Conservation (phyloP, 2,797 vertebrate species). For the Pangasius djambal region DNA sequence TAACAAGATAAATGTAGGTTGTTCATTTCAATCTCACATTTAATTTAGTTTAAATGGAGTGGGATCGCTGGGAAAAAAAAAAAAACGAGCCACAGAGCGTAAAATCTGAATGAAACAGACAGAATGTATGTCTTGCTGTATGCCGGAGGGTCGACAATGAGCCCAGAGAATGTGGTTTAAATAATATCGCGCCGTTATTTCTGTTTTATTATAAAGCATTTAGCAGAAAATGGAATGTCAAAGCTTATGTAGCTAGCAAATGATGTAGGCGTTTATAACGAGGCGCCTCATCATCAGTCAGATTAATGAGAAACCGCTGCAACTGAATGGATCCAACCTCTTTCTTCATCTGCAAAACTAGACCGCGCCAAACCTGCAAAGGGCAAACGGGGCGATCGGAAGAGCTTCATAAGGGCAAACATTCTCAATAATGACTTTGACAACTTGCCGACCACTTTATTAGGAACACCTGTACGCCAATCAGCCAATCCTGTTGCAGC, state of each 20-base stretch:
- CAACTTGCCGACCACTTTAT: neutral
- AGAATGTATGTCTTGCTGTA: constrained; percentile 35
- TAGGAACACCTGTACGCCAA: neutral
- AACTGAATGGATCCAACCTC: neutral
- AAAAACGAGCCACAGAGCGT: constrained; percentile 31
- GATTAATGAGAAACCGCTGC: constrained; percentile 2
- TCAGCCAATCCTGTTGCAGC: neutral
- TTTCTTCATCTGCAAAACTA: neutral
- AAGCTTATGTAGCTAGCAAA: neutral
- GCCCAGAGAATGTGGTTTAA: constrained; percentile 16
- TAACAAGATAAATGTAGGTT: constrained; percentile 58
- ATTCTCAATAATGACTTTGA: neutral
- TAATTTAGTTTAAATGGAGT: constrained; percentile 51
- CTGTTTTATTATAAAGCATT: neutral
- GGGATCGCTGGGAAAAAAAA: neutral
- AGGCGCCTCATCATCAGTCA: constrained; percentile 17
- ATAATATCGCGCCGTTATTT: neutral
- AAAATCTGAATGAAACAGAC: constrained; percentile 40
- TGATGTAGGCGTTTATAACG: constrained; percentile 14
- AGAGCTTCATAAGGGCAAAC: neutral
- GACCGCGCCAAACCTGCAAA: too few relatives aligned
- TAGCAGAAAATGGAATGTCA: constrained; percentile 19
- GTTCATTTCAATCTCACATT: constrained; percentile 46
- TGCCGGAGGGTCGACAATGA: constrained; percentile 17
- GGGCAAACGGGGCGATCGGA: neutral